Evolutionary conservation across 2,113 vertebrate genomes (phyloP).

Genomic region (Eidolon helvum): DNA sequence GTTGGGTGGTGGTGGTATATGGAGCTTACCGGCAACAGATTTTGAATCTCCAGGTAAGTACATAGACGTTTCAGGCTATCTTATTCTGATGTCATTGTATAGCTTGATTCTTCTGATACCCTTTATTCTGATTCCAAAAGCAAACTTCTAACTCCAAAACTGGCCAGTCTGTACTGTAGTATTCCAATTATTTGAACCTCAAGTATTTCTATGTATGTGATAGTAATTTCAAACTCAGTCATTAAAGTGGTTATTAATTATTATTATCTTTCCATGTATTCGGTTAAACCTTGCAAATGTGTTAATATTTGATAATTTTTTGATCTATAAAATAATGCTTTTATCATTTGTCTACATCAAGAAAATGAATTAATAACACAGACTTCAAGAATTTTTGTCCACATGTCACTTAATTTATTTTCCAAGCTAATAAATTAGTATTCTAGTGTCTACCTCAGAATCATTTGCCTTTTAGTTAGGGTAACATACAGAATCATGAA

Average conservation of each 20-base stretch:
- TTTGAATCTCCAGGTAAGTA: not conserved
- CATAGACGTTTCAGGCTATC: not conserved
- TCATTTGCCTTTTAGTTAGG: not conserved
- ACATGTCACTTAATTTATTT: not conserved
- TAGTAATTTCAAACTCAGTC: not conserved
- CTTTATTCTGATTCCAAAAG: not conserved
- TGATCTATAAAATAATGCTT: not conserved
- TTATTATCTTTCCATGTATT: not conserved
- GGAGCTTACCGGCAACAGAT: not conserved
- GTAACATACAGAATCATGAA: not conserved
- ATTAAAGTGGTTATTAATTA: not conserved
- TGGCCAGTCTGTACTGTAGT: not conserved
- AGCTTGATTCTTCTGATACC: not conserved
- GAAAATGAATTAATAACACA: not conserved
- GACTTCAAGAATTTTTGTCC: not conserved
- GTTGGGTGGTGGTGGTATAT: not conserved
- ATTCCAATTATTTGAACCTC: not conserved
- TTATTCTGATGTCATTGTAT: not conserved
- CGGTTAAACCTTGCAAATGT: not conserved
- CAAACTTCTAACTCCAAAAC: not conserved
- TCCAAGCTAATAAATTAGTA: not conserved
- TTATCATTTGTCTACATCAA: not conserved
- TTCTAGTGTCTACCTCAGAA: not conserved
- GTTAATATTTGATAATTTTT: not conserved
- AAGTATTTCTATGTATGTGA: not conserved